Base-by-base conservation (phyloP, 2,797 vertebrate species). In the Oryzias dopingdopingensis region DNA sequence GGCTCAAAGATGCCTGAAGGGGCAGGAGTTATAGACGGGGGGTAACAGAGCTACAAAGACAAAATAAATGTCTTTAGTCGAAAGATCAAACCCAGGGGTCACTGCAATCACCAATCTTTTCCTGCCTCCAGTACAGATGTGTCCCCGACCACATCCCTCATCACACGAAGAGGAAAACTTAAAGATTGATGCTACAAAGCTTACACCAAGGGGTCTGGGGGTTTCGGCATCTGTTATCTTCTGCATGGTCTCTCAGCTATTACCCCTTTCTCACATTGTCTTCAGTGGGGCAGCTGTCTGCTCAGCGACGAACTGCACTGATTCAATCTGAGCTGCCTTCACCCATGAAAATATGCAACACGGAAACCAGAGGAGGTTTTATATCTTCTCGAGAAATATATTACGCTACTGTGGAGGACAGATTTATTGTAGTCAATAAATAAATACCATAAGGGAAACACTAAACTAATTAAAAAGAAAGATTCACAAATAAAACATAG, bases 41-140 rank as follows among this genome's bases (percentile, higher is more conserved):
- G 56, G 66, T 84, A 82, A 88, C 73, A 79, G 60, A 74, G 70
- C 73, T 70, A 81, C 82, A 84, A 80, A 76, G 71, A 70, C 67
- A 67, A 67, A 50, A 47, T 29, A 45, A 49, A 42, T 67, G 65
- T 51, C 66, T 65, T 72, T 49, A 49, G 66, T 72, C 51, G 64
- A 67, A 76, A 65, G 71, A 76, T 57, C 29, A 49, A 49, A 42
- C 68, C 60, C 41, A 43, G 62, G 61, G 18, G 56, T 46, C 32
- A 42, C 50, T 67, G 32, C 46, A 29, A 46, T 56, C 58, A 54
- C 37, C 49, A 69, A 82, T 72, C 67, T 56, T 74, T 74, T 59
- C 70, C 47, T 26, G 42, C 47, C 69, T 56, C 62, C 53, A 37
- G 56, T 52, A 42, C 58, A 55, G 59, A 47, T 77, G 61, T 63